Base-by-base conservation (phyloP, 2,797 vertebrate species). In the Bryconaethiops microstoma region DNA sequence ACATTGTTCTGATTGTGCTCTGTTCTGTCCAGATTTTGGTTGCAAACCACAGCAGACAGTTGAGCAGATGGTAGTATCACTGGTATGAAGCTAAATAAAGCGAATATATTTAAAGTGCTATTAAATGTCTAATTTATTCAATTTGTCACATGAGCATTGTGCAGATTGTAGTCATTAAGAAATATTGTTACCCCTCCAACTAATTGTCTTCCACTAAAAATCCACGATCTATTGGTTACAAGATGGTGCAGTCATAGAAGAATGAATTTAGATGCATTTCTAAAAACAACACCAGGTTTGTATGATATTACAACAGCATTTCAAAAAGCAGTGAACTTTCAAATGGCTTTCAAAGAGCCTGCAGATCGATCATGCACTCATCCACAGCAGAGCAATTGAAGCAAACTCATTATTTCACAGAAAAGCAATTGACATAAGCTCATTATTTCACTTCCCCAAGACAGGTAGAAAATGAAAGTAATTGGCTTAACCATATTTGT, bases 1-100 rank as follows among this genome's bases (percentile, higher is more conserved):
- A 81, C 42, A 62, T 62, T 65, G 19, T 62, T 65, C 64, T 81
- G 73, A 81, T 81, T 81, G 64, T 81, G 55, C 2, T n/a, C n/a
- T 17, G 68, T 76, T 75, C 64, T 60, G 14, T 50, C 55, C 54
- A n/a, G 42, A 45, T 54, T 52, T 69, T 81, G 79, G 76, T 81
- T 81, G 73, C 73, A 80, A 69, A 80, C 76, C 63, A 70, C 42
- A 17, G 79, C 63, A 42, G 64, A 50, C 23, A 75, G 79, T 54
- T 19, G 40, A 74, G 54, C 42, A 76, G 64, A 52, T 65, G 48
- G 69, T 79, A 75, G 3, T 85, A 87, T 88, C 82, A 91, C 88
- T 88, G 85, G 85, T 84, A 84, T 87, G 88, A 91, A 87, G 88
- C 83, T 88, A 90, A 92, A 90, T 84, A 89, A 91, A 91, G 86